These are phyloP conservation scores for Aurelia coerulea DNA, from an alignment of 30 jellyfish, hydroid and myxozoan genomes.

Conservation along the genomic window DNA sequence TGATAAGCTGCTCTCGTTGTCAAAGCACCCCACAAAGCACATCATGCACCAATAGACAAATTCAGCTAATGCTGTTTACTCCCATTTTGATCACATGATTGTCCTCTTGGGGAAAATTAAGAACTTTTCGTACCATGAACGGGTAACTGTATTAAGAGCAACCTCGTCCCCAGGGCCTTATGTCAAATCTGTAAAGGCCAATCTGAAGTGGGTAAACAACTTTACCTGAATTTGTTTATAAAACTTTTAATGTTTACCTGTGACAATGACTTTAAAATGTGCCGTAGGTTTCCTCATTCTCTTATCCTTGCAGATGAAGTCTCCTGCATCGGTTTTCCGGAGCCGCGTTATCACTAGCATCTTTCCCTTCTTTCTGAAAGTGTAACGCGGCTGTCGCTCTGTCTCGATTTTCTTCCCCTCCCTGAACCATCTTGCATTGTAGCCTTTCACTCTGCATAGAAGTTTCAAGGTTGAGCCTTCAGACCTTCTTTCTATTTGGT, in stretches of 20 bases:
- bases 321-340: slow-evolving; percentile 34
- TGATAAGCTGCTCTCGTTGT: too few relatives aligned
- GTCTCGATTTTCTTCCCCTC: slow-evolving; percentile 6
- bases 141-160: too few relatives aligned
- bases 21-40: too few relatives aligned
- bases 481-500: not conserved
- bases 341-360: not conserved
- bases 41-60: too few relatives aligned
- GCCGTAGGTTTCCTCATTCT: not conserved
- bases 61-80: too few relatives aligned
- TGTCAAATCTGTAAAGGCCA: too few relatives aligned
- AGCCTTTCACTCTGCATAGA: slow-evolving; percentile 2
- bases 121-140: too few relatives aligned
- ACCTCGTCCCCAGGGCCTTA: too few relatives aligned
- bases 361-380: slow-evolving; percentile 21
- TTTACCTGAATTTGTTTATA: too few relatives aligned
- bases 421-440: slow-evolving; percentile 21
- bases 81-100: too few relatives aligned
- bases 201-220: too few relatives aligned
- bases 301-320: slow-evolving; percentile 22
- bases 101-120: too few relatives aligned
- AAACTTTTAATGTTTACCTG: not conserved
- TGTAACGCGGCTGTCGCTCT: not conserved
- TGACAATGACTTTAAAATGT: slow-evolving; percentile 32
- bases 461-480: slow-evolving; percentile 13